Percentiles rank a stretch among this genome's conserved stretches.
Evolutionary conservation across 2,888 invertebrate genomes (phyloP).

Genomic region (Digitonthophagus gazella): DNA sequence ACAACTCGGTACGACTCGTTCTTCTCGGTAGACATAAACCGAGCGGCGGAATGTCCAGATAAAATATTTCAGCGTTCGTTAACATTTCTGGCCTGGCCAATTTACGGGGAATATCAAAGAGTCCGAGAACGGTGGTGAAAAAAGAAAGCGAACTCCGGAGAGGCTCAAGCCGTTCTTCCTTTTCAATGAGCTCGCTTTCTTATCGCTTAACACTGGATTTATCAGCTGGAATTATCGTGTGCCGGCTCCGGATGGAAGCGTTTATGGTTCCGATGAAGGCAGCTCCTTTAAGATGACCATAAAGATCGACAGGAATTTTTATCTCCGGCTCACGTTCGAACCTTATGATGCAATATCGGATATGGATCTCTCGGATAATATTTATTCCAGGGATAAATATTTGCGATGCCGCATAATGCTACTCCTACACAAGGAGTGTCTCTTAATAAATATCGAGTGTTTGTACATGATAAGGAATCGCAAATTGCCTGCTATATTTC

Average conservation of each 20-base stretch:
- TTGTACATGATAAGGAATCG: no score
- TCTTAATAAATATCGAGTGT: no score
- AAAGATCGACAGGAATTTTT: not conserved
- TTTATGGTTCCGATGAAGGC: not conserved
- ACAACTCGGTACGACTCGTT: conserved; percentile 6
- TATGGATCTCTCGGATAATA: not conserved
- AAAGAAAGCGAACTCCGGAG: not conserved
- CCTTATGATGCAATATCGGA: not conserved
- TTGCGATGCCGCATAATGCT: no score
- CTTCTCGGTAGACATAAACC: conserved; percentile 14
- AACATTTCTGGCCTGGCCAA: conserved; percentile 13
- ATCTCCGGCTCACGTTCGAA: not conserved
- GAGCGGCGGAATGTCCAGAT: conserved; percentile 14
- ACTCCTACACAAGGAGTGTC: no score
- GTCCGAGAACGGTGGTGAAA: conserved; percentile 7
- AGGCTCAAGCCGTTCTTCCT: conserved; percentile 3
- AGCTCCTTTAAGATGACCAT: not conserved
- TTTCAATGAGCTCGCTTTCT: not conserved
- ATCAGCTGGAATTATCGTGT: not conserved
- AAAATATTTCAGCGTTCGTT: conserved; percentile 15
- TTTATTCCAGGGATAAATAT: no score
- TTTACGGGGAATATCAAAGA: conserved; percentile 16
- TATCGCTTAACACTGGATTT: not conserved
- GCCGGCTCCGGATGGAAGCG: not conserved
- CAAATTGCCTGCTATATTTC: no score